These are phyloP conservation scores for Sciurus niger DNA, from an alignment of 2,113 vertebrate species.

Conservation along the genomic window DNA sequence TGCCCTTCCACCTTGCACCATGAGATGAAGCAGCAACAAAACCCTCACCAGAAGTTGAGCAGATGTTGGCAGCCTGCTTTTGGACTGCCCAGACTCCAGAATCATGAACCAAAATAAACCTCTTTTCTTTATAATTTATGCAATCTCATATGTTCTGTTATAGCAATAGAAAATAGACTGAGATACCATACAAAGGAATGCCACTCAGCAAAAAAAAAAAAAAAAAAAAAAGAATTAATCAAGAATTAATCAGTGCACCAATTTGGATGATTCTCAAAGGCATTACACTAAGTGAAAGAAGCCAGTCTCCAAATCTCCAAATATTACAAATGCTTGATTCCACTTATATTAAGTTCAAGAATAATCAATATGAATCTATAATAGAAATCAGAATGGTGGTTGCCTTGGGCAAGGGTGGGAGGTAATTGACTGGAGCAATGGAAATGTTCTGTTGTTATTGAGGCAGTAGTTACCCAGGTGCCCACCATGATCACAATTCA, in stretches of 20 bases:
- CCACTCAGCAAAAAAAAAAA: neutral
- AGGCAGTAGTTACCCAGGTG: too few species aligned
- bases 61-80: too few species aligned
- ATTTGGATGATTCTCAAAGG: slow-evolving; percentile 18
- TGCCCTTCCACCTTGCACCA: neutral
- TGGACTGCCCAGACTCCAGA: too few species aligned
- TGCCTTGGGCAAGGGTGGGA: neutral
- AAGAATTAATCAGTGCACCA: neutral
- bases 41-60: too few species aligned
- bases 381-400: slow-evolving; percentile 5
- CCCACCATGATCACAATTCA: too few species aligned
- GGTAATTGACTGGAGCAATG: neutral
- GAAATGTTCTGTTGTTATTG: neutral
- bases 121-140: too few species aligned
- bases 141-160: too few species aligned
- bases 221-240: too few species aligned
- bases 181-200: neutral
- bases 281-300: slow-evolving; percentile 28
- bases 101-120: too few species aligned
- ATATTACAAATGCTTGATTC: neutral
- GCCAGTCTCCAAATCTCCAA: slow-evolving; percentile 28
- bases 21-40: neutral
- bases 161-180: too few species aligned
- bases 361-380: slow-evolving; percentile 36
- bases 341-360: slow-evolving; percentile 15